Base-by-base conservation (phyloP, 2,113 vertebrate species). In the Cottus gobio region DNA sequence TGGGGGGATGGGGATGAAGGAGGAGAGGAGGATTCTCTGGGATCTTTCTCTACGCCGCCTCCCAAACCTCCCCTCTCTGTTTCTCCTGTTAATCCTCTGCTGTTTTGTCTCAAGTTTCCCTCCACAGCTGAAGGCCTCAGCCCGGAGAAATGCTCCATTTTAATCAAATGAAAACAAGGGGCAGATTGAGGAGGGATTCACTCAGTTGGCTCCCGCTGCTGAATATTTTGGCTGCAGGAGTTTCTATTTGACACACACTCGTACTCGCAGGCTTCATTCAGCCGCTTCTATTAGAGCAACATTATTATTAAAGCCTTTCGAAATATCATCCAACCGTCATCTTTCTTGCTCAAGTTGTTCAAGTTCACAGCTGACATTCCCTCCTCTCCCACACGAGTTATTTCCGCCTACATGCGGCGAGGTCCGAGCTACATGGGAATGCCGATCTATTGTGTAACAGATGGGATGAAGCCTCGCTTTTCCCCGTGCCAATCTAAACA, bases 61-160 rank as follows among this genome's bases (percentile, higher is more conserved):
- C 65, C 56, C 16, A 1, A 58, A 13, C 66, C 11, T n/a, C 50
- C 61, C 8, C 44, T 44, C 64, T 61, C 39, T 36, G 42, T 70
- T 83, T 80, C 80, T 71, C 75, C 75, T 79, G 50, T 79, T 86
- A 76, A 86, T 69, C 44, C 85, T 64, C n/a, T 28, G 76, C 70
- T 89, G 76, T 87, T 88, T 83, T 28, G 62, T 89, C 89, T 85
- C 71, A 67, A 24, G 46, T 78, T 87, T 87, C 82, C 71, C 78
- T 52, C 73, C 2, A 0, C n/a, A 26, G 31, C 68, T 44, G 77
- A 39, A 57, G 62, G 71, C 65, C 44, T 1, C 52, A 3, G 54
- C 2, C 37, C 44, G 75, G 70, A 86, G 71, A 69, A 74, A 83
- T 20, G 2, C 46, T 66, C 58, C 26, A 0, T 30, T 48, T 79